These are phyloP conservation scores for Fulmarus glacialis DNA, from an alignment of 2,113 vertebrate species.

Conservation along the genomic window DNA sequence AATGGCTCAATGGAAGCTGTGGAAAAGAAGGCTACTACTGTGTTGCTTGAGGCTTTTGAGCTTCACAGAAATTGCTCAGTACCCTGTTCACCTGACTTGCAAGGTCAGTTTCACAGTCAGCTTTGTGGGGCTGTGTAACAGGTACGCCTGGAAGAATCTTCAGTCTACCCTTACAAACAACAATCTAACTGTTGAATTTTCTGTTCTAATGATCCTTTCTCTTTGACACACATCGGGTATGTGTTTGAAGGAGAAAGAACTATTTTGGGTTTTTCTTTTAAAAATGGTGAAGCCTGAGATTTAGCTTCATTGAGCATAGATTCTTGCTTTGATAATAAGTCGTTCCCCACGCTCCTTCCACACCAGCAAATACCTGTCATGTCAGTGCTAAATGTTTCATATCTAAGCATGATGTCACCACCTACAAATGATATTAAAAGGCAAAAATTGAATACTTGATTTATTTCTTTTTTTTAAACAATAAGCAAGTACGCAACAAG, in stretches of 20 bases:
- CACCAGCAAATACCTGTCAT: background rate
- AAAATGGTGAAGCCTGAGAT: background rate
- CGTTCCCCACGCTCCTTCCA: background rate
- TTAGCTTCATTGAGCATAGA: background rate
- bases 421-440: background rate
- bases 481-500: background rate
- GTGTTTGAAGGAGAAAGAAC: background rate
- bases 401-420: background rate
- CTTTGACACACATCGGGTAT: accelerated
- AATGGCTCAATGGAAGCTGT: background rate
- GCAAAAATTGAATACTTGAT: background rate
- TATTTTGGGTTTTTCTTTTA: background rate
- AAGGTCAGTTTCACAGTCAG: background rate
- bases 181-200: background rate
- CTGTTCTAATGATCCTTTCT: background rate
- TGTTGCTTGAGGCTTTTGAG: background rate
- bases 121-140: background rate
- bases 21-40: background rate
- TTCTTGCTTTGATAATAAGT: background rate
- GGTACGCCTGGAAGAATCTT: background rate
- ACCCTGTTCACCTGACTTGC: no score
- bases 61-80: background rate
- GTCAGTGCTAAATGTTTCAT: background rate
- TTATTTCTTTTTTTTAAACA: background rate
- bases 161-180: background rate